Percentiles rank a stretch among this genome's conserved stretches.
Conservation (phyloP, 2,797 vertebrate genomes). For the Graptemys geographica region DNA sequence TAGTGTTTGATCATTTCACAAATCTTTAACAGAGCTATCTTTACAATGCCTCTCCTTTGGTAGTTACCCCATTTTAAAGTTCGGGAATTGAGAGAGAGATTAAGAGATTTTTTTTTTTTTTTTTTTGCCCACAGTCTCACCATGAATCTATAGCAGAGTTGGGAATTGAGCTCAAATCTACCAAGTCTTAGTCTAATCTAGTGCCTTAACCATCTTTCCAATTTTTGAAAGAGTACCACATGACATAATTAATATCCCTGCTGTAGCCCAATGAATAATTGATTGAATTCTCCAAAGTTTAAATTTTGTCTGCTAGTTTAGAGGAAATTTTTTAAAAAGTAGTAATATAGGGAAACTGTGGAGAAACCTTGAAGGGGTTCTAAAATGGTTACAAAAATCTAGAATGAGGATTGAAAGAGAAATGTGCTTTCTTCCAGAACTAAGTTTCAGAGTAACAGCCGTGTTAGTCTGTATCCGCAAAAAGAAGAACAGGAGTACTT, state of each 20-base stretch:
- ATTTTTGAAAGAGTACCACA: conserved; percentile 9
- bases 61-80: not conserved
- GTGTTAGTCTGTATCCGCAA: too few species aligned
- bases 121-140: not conserved
- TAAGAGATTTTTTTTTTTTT: conserved; percentile 19
- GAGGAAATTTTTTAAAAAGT: not conserved
- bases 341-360: not conserved
- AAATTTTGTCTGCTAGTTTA: not conserved
- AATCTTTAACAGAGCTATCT: not conserved
- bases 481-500: too few species aligned
- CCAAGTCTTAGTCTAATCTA: not conserved
- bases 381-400: not conserved
- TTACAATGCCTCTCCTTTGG: not conserved
- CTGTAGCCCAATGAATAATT: not conserved
- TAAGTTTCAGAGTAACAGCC: too few species aligned
- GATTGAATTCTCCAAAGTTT: not conserved
- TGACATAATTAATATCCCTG: conserved; percentile 26
- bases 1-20: not conserved
- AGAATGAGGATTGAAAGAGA: not conserved
- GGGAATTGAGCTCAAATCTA: not conserved
- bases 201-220: conserved; percentile 45
- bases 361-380: not conserved
- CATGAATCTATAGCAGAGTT: not conserved
- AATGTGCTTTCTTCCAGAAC: not conserved
- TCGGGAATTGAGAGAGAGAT: conserved; percentile 56